A percentile compares a stretch with the other conserved stretches of the same genome.
Evolutionary conservation across 2,888 invertebrate species (phyloP).

Genomic region (Apodemia duryi): DNA sequence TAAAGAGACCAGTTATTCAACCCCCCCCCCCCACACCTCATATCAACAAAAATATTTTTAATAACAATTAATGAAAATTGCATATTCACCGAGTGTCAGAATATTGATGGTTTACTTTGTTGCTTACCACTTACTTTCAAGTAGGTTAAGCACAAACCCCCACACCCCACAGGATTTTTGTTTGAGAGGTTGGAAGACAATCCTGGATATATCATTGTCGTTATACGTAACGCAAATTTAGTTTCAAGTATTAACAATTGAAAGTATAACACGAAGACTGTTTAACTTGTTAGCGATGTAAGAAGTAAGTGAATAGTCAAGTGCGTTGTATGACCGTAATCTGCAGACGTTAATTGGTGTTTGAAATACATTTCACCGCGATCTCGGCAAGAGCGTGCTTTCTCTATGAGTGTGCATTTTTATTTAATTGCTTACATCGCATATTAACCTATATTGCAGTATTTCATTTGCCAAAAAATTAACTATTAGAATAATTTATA

Average conservation of each 20-base stretch:
- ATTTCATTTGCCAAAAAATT: constrained; percentile 22
- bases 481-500: background rate
- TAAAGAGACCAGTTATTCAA: too few relatives aligned
- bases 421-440: constrained; percentile 30
- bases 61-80: too few relatives aligned
- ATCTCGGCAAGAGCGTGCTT: constrained; percentile 33
- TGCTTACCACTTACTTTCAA: too few relatives aligned
- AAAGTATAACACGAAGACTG: constrained; percentile 1
- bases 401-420: constrained; percentile 38
- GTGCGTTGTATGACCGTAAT: constrained; percentile 28
- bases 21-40: too few relatives aligned
- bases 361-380: constrained; percentile 31
- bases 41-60: too few relatives aligned
- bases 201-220: too few relatives aligned
- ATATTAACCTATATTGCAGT: constrained; percentile 30
- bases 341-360: constrained; percentile 27
- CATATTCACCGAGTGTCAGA: too few relatives aligned
- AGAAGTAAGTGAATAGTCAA: constrained; percentile 11
- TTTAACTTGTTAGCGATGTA: background rate
- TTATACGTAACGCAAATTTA: background rate
- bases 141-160: too few relatives aligned
- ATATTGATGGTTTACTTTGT: too few relatives aligned
- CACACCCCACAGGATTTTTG: too few relatives aligned
- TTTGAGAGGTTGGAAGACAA: too few relatives aligned
- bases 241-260: background rate